Conservation (phyloP, 2,797 vertebrate species). For the Tachyglossus aculeatus region DNA sequence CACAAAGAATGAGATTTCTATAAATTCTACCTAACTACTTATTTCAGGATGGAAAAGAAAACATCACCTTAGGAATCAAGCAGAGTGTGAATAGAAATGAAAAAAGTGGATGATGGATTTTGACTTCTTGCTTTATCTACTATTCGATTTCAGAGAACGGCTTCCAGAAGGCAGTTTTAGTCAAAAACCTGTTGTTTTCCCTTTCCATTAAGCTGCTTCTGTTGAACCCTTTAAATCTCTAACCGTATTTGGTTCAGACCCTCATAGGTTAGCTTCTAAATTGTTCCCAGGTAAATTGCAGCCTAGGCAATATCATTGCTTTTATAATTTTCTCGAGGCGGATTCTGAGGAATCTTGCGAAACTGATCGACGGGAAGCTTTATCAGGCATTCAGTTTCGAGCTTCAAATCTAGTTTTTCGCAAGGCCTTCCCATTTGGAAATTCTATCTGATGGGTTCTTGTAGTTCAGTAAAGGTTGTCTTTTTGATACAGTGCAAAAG, state of each 20-base stretch:
- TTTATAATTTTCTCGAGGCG: fast-evolving
- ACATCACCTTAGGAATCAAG: not conserved
- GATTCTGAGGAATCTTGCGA: not conserved
- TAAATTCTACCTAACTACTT: not conserved
- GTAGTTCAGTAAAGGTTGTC: not conserved
- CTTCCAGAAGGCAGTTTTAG: not conserved
- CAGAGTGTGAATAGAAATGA: not conserved
- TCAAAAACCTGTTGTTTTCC: not conserved
- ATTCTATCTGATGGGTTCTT: not conserved
- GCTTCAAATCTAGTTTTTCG: not conserved
- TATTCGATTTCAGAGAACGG: not conserved
- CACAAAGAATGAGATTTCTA: not conserved
- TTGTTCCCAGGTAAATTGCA: not conserved
- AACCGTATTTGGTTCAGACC: not conserved
- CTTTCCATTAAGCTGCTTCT: fast-evolving
- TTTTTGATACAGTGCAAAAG: too few species aligned
- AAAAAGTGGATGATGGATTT: not conserved
- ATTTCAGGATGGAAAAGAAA: not conserved
- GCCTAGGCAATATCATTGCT: not conserved
- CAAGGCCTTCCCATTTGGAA: too few species aligned
- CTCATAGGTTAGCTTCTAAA: not conserved
- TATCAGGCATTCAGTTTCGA: not conserved
- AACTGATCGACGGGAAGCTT: not conserved
- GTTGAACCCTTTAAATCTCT: not conserved
- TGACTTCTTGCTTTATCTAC: not conserved